Conservation (phyloP, 2,888 invertebrate genomes). For the Machimus atricapillus region DNA sequence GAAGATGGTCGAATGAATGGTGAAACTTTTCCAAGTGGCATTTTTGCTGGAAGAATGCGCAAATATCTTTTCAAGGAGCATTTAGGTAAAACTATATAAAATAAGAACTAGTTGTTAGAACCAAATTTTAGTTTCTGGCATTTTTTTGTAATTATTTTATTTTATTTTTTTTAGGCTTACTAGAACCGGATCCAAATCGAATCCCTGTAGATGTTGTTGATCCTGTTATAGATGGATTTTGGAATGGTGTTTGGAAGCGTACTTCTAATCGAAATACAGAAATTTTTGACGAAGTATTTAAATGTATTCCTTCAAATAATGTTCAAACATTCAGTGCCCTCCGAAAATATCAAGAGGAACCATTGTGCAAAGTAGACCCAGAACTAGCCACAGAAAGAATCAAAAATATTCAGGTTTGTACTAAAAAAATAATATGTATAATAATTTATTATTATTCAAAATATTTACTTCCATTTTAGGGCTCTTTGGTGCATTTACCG, state of each 20-base stretch:
- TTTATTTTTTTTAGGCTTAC: conserved; percentile 56
- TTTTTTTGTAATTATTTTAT: background rate
- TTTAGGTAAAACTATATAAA: conserved; percentile 69
- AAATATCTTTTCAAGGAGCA: conserved; percentile 91
- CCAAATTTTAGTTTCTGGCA: too few relatives aligned
- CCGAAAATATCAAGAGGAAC: conserved; percentile 77
- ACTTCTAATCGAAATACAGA: conserved; percentile 84
- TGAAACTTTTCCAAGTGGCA: conserved; percentile 79
- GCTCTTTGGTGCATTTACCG: conserved; percentile 88
- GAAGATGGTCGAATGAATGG: conserved; percentile 85
- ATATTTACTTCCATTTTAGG: conserved; percentile 63
- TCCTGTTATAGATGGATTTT: conserved; percentile 83
- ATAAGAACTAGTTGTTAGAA: background rate
- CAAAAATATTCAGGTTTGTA: conserved; percentile 68
- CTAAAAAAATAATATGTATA: too few relatives aligned
- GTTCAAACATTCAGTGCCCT: conserved; percentile 81
- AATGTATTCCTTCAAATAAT: conserved; percentile 85
- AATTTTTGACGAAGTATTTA: conserved; percentile 92
- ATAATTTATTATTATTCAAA: background rate
- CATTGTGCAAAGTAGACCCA: conserved; percentile 77
- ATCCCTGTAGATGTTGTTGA: conserved; percentile 73
- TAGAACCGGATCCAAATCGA: conserved; percentile 62
- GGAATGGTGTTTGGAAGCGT: conserved; percentile 81
- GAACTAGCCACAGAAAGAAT: conserved; percentile 76
- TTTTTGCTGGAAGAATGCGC: conserved; percentile 84